These are phyloP conservation scores for Byasa hedistus DNA, from an alignment of 2,888 invertebrate species.

Conservation along the genomic window DNA sequence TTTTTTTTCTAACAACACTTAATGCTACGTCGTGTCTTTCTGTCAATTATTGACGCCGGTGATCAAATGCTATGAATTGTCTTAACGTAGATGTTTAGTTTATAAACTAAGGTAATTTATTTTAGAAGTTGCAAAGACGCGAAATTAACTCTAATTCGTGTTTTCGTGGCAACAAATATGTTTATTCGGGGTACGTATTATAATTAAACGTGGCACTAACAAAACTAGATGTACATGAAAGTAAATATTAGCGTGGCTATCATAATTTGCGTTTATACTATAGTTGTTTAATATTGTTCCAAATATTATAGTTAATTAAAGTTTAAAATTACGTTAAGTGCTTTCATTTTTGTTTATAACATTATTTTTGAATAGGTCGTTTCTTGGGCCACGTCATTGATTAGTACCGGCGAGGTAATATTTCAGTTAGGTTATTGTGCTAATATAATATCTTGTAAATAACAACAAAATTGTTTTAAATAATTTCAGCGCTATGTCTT, in stretches of 20 bases:
- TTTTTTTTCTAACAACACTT: slow-evolving; percentile 33
- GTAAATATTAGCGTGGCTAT: slow-evolving; percentile 15
- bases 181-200: slow-evolving; percentile 51
- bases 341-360: background rate
- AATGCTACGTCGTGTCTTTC: slow-evolving; percentile 62
- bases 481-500: slow-evolving; percentile 54
- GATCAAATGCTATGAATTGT: slow-evolving; percentile 15
- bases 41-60: slow-evolving; percentile 47
- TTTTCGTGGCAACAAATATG: slow-evolving; percentile 44
- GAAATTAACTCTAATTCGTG: slow-evolving; percentile 32
- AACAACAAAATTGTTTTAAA: background rate
- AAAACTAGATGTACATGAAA: slow-evolving; percentile 23
- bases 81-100: background rate
- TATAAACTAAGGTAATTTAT: slow-evolving; percentile 20
- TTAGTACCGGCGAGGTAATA: slow-evolving; percentile 38
- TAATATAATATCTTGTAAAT: background rate
- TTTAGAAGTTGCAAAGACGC: slow-evolving; percentile 33
- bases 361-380: background rate
- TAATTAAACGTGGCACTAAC: slow-evolving; percentile 22
- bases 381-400: slow-evolving; percentile 63
- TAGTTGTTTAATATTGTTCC: background rate
- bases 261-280: background rate
- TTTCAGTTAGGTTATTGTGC: slow-evolving; percentile 14
- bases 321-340: background rate
- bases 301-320: background rate